phyloP scores from a whole-genome alignment of 2,113 vertebrate species.

The Asarcornis scutulata region DNA sequence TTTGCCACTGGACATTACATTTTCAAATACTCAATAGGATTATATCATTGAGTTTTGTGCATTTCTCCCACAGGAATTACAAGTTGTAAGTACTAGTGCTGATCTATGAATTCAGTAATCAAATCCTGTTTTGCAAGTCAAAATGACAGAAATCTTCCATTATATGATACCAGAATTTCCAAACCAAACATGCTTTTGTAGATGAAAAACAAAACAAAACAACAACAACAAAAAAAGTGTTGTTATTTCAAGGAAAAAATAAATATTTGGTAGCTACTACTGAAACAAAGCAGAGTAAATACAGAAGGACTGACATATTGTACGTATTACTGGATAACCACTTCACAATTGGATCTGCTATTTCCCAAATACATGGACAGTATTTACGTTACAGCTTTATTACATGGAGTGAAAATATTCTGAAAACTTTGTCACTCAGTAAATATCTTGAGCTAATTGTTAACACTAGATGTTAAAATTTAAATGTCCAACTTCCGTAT shows the following conservation, averaged over 20 bases:
- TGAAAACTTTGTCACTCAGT: background rate
- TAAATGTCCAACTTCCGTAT: background rate
- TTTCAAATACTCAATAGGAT: background rate
- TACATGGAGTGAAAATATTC: background rate
- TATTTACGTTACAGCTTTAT: background rate
- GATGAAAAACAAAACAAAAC: background rate
- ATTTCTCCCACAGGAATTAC: background rate
- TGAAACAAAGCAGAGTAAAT: conserved; percentile 10
- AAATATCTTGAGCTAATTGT: background rate
- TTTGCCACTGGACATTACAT: background rate
- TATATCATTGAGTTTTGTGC: background rate
- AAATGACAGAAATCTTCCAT: background rate
- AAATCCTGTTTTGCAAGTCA: background rate
- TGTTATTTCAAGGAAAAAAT: background rate
- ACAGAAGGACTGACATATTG: background rate
- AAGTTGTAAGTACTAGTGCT: background rate
- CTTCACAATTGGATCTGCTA: background rate
- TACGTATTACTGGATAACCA: background rate
- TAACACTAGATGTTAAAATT: background rate
- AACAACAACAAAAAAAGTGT: too few relatives aligned
- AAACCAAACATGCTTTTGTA: background rate
- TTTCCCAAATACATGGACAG: background rate
- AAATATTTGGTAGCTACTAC: background rate
- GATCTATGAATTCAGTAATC: background rate
- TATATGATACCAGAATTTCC: background rate